These are phyloP conservation scores for Hemicrepidius hirtus DNA, from an alignment of 2,888 invertebrate species.

Conservation along the genomic window DNA sequence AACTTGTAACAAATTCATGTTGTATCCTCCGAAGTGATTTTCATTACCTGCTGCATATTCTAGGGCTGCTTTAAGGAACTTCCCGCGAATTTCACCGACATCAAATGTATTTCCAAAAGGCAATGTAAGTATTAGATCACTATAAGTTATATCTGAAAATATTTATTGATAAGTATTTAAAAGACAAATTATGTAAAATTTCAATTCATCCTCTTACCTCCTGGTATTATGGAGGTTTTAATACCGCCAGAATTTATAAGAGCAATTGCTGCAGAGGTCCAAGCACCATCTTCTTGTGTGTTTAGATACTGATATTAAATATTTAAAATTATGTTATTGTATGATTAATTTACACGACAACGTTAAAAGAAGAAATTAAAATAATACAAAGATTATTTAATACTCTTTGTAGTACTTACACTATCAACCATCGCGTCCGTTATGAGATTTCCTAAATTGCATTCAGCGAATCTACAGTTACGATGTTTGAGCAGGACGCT, in stretches of 20 bases:
- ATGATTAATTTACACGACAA: too few relatives aligned
- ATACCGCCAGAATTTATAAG: slow-evolving; percentile 82
- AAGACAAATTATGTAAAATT: background rate
- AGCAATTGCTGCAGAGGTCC: slow-evolving; percentile 82
- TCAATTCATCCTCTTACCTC: slow-evolving; percentile 72
- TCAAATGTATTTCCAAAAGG: slow-evolving; percentile 88
- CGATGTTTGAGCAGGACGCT: slow-evolving; percentile 76
- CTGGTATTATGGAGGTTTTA: slow-evolving; percentile 79
- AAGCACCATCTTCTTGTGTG: slow-evolving; percentile 72
- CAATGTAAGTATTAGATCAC: slow-evolving; percentile 79
- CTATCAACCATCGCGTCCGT: slow-evolving; percentile 80
- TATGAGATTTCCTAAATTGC: slow-evolving; percentile 83
- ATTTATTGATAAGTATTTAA: background rate
- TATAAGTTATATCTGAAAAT: slow-evolving; percentile 80
- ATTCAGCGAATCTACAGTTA: slow-evolving; percentile 78
- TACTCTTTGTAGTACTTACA: slow-evolving; percentile 14
- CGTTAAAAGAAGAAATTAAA: too few relatives aligned
- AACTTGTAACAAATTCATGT: slow-evolving; percentile 72
- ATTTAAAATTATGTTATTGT: too few relatives aligned
- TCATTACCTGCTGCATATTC: slow-evolving; percentile 74
- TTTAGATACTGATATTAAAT: slow-evolving; percentile 71
- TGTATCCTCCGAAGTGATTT: slow-evolving; percentile 70
- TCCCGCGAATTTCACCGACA: slow-evolving; percentile 50
- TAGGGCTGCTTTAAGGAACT: slow-evolving; percentile 63
- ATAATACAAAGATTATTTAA: too few relatives aligned